phyloP scores from a whole-genome alignment of 2,888 invertebrate species.

The Mythimna ferrago region DNA sequence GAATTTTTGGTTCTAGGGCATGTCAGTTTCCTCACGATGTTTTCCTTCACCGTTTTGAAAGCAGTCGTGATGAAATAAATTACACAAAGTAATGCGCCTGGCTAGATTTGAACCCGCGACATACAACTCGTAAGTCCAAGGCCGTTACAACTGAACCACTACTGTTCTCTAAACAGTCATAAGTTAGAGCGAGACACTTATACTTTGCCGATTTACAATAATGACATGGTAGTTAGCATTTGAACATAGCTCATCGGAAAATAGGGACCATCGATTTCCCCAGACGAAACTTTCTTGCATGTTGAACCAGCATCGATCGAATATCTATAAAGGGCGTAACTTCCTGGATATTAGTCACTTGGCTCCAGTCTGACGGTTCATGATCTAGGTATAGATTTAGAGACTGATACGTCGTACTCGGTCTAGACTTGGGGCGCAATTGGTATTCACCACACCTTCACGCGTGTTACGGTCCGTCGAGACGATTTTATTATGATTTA shows the following conservation, averaged over 20 bases:
- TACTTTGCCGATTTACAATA: conserved; percentile 12
- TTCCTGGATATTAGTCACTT: conserved; percentile 58
- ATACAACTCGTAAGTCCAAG: too few species aligned
- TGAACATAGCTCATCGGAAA: conserved; percentile 25
- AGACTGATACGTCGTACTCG: conserved; percentile 35
- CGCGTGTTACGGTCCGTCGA: conserved; percentile 27
- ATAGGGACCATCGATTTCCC: not conserved
- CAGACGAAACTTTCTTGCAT: conserved; percentile 31
- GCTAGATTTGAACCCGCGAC: too few species aligned
- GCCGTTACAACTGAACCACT: too few species aligned
- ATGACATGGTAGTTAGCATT: not conserved
- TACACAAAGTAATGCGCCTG: too few species aligned
- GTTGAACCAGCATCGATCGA: conserved; percentile 52
- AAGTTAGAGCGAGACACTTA: too few species aligned
- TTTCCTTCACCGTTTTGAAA: too few species aligned
- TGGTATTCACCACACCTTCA: conserved; percentile 48
- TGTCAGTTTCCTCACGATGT: too few species aligned
- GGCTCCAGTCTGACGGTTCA: conserved; percentile 40
- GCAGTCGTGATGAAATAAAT: too few species aligned
- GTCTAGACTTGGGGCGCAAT: conserved; percentile 59
- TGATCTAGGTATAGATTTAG: conserved; percentile 25
- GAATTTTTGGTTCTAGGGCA: too few species aligned
- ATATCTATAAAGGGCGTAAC: conserved; percentile 42
- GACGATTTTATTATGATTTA: conserved; percentile 50
- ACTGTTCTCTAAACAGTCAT: too few species aligned